Base-by-base conservation (phyloP, 1,140 invertebrate genomes). In the Drosophila tropicalis region DNA sequence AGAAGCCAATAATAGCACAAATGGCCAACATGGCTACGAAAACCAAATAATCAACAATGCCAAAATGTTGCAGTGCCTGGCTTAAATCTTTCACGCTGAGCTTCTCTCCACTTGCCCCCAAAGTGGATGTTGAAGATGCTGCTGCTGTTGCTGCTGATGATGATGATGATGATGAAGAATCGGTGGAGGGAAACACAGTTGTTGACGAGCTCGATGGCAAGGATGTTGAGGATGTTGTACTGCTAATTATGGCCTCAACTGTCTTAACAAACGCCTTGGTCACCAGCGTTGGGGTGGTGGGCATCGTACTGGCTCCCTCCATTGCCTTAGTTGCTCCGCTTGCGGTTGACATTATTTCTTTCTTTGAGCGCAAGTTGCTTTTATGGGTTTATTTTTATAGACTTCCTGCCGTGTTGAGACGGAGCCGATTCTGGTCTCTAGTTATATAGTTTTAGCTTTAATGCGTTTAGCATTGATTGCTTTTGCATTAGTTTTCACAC, bases 21-120 rank as follows among this genome's bases (percentile, higher is more conserved):
- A 94, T 93, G 13, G 93, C 92, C 63, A 96, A 91, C 96, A 96
- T 96, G n/a, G 93, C 91, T 51, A 94, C 93, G 90, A 96, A 96
- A 64, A 96, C 94, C 12, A 93, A 86, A 91, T 96, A 96, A 90
- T 96, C 96, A 56, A 93, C 92, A 90, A 93, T 93, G 39, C 95
- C 94, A 73, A 96, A 95, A 68, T 92, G 93, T 79, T 95, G 94
- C 93, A 95, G 81, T 13, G 92, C 92, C 25, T 79, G 69, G 75
- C 92, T 90, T 36, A 94, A 90, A 76, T 94, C 93, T 55, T 93
- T 91, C 40, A 94, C 92, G 81, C 78, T 91, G 69, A 83, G 67
- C 54, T 83, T 90, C 62, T 80, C 60, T 25, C 36, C 71, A 17
- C 32, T 67, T 44, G 60, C 34, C 29, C 41, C 65, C 62, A 58